phyloP scores from a whole-genome alignment of 2,888 invertebrate species.

The Zhengitettix transpicula region DNA sequence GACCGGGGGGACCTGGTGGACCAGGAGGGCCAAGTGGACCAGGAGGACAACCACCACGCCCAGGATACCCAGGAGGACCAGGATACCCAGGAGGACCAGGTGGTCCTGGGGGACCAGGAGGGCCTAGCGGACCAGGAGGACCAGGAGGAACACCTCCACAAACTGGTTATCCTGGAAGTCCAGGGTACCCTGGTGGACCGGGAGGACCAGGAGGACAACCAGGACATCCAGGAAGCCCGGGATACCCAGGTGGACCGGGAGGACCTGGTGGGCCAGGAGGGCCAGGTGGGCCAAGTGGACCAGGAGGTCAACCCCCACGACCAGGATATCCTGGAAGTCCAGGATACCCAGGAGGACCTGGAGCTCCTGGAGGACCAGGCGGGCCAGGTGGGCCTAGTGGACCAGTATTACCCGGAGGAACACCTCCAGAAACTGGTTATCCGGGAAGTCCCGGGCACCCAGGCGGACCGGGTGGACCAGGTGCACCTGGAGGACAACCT shows the following conservation, averaged over 20 bases:
- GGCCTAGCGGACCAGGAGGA: slow-evolving; percentile 23
- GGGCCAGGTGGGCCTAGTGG: slow-evolving; percentile 13
- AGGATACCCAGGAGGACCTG: slow-evolving; percentile 7
- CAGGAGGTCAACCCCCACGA: slow-evolving; percentile 10
- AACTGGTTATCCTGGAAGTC: neutral
- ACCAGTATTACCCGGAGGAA: slow-evolving; percentile 16
- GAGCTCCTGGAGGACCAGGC: slow-evolving; percentile 8
- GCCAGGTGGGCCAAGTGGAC: slow-evolving; percentile 16
- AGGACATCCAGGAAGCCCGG: neutral
- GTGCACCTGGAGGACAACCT: slow-evolving; percentile 16
- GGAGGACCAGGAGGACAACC: slow-evolving; percentile 13
- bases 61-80: slow-evolving; percentile 16
- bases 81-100: slow-evolving; percentile 15
- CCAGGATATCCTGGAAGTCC: slow-evolving; percentile 2
- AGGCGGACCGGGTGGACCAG: slow-evolving; percentile 21
- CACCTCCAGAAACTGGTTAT: slow-evolving; percentile 2
- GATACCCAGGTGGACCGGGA: slow-evolving; percentile 10
- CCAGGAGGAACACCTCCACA: slow-evolving; percentile 14
- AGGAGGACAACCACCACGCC: slow-evolving; percentile 16
- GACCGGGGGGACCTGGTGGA: slow-evolving; percentile 10
- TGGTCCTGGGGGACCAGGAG: slow-evolving; percentile 17
- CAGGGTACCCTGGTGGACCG: slow-evolving; percentile 16
- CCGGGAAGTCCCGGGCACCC: slow-evolving; percentile 6
- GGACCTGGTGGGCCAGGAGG: slow-evolving; percentile 17
- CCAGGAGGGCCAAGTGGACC: slow-evolving; percentile 18